Evolutionary conservation across 2,113 vertebrate species (phyloP).

Genomic region (Poecilia latipinna): DNA sequence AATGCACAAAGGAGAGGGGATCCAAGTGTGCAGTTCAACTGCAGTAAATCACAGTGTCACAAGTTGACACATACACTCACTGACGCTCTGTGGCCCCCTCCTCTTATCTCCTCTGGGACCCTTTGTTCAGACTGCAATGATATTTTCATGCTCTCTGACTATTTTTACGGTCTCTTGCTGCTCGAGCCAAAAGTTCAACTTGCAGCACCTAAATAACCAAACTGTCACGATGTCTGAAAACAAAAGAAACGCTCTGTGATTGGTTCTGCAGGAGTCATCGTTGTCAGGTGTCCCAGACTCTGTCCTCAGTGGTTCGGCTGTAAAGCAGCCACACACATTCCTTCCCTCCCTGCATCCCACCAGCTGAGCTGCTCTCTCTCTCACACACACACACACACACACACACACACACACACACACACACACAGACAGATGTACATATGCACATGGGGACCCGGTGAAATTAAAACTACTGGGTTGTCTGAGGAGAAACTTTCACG

Average conservation of each 20-base stretch:
- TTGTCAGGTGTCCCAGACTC: conserved; percentile 64
- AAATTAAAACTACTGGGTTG: conserved; percentile 63
- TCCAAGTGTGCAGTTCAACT: conserved; percentile 41
- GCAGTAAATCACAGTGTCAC: conserved; percentile 63
- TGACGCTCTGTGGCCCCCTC: conserved; percentile 21
- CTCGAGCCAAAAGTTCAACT: conserved; percentile 22
- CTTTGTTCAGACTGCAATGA: conserved; percentile 49
- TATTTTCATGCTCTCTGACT: conserved; percentile 41
- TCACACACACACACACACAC: conserved; percentile 12
- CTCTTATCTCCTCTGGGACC: conserved; percentile 41
- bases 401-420: conserved; percentile 7
- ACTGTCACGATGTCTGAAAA: conserved; percentile 37
- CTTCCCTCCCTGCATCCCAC: conserved; percentile 75
- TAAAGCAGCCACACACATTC: conserved; percentile 81
- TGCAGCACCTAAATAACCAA: conserved; percentile 30
- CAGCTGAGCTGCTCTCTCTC: conserved; percentile 43
- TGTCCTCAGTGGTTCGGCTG: conserved; percentile 56
- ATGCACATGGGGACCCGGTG: conserved; percentile 43
- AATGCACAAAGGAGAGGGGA: conserved; percentile 40
- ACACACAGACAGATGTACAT: conserved; percentile 25
- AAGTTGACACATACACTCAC: conserved; percentile 31
- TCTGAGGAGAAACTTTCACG: conserved; percentile 48
- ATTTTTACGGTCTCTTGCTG: conserved; percentile 38
- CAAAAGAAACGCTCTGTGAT: conserved; percentile 40
- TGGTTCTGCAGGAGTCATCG: conserved; percentile 15